These are phyloP conservation scores for Chelidonichthys spinosus DNA, from an alignment of 2,797 vertebrate genomes.

Conservation along the genomic window DNA sequence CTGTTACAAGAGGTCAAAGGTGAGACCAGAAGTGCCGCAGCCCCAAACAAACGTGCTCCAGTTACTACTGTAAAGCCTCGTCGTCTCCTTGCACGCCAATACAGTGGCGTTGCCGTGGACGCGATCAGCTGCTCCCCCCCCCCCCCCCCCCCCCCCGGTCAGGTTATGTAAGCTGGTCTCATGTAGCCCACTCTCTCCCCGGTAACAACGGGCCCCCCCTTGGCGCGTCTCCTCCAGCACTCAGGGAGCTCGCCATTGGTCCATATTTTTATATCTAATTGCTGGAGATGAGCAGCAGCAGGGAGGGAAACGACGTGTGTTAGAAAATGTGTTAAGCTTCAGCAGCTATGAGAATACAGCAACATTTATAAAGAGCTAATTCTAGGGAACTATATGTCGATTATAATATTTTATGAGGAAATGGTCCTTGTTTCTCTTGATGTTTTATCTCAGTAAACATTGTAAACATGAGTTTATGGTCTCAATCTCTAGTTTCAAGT, in stretches of 20 bases:
- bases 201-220: constrained; percentile 72
- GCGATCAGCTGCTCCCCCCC: constrained; percentile 48
- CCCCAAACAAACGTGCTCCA: constrained; percentile 18
- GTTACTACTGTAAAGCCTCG: background rate
- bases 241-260: constrained; percentile 76
- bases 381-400: no score
- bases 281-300: constrained; percentile 79
- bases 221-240: constrained; percentile 63
- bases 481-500: no score
- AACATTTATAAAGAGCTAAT: no score
- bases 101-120: constrained; percentile 42
- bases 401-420: no score
- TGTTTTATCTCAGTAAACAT: no score
- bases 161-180: constrained; percentile 65
- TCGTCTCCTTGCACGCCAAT: constrained; percentile 11
- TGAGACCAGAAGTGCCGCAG: constrained; percentile 15
- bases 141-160: no score
- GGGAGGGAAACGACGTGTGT: constrained; percentile 58
- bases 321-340: constrained; percentile 1
- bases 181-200: constrained; percentile 70
- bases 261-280: constrained; percentile 87
- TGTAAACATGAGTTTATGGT: no score
- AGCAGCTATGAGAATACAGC: no score
- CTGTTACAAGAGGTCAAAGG: constrained; percentile 43
- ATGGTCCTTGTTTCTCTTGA: no score